Evolutionary conservation across 2,888 invertebrate species (phyloP), one percentile per base, ranked within the genome.

Genomic region (Dolichopus griseipennis): DNA sequence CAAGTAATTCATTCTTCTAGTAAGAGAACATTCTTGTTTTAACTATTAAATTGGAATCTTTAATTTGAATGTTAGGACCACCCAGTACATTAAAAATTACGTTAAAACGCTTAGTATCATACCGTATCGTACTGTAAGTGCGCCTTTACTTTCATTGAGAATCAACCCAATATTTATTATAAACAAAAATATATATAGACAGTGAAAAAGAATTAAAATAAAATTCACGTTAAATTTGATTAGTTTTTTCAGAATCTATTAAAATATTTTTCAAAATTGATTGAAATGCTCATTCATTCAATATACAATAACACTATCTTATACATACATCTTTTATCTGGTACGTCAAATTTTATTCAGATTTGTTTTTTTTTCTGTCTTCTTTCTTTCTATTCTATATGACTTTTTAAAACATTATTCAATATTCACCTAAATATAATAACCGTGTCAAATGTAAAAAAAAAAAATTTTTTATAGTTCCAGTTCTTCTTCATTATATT

Each of bases 401-500:
- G 9, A 52, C 18, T 12, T 52, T 15, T 52, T 43, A n/a, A 43
- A 18, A 52, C 52, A 52, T 52, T 52, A 18, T 18, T 12, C 52
- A 18, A 52, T 52, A 52, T 52, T 6, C 52, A 18, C 6, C 15
- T 52, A 5, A 52, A 37, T 37, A 37, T 37, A 37, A 6, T 52
- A 15, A 52, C 52, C 52, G 52, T 52, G 52, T 52, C 52, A 18
- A 52, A 18, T 52, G 2, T 12, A 52, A 52, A 52, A 37, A n/a
- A n/a, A n/a, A n/a, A n/a, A n/a, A n/a, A n/a, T n/a, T 37, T 52
- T 52, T 52, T 52, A 52, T 52, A 52, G 52, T 52, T 52, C 52
- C 52, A 52, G 52, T 52, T 52, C 15, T n/a, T 52, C n/a, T 52
- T 52, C 15, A 3, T 52, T 15, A 52, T 52, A 41, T 52, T 52